Evolutionary conservation across 92 coral and sea anemone species (phyloP).

Genomic region (Epizoanthus illoricatus): DNA sequence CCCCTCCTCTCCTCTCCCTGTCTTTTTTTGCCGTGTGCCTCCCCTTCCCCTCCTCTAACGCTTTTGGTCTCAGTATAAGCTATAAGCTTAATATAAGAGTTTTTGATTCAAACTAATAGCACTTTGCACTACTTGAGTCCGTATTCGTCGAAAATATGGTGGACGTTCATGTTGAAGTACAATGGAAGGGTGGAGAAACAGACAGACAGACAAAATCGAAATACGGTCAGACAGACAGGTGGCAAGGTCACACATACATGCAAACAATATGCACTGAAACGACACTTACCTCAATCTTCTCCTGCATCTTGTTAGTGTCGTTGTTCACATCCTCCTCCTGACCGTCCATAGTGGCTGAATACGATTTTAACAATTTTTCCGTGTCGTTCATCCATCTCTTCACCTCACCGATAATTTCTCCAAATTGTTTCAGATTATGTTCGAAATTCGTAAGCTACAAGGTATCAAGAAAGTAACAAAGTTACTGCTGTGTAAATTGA

Average conservation of each 20-base stretch:
- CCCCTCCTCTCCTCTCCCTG: no score
- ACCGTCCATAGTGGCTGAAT: conserved; percentile 5
- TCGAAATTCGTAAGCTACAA: conserved; percentile 42
- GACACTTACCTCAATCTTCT: conserved; percentile 51
- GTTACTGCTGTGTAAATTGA: no score
- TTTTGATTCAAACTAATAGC: no score
- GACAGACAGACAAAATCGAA: not conserved
- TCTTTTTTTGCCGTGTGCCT: not conserved
- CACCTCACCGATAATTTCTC: conserved; percentile 42
- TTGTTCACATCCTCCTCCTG: conserved; percentile 12
- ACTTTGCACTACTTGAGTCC: no score
- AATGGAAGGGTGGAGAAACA: not conserved
- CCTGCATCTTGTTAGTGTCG: conserved; percentile 40
- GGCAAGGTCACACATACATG: not conserved
- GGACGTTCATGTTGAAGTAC: no score
- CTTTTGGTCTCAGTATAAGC: no score
- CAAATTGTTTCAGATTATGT: conserved; percentile 45
- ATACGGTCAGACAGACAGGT: not conserved
- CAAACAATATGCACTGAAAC: no score
- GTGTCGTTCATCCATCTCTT: conserved; percentile 58
- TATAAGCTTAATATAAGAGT: no score
- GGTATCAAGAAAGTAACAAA: no score
- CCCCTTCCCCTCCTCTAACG: no score
- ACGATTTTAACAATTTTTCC: conserved; percentile 27
- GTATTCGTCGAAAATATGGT: no score